Evolutionary conservation across 2,888 invertebrate genomes (phyloP).

Genomic region (Machimus atricapillus): DNA sequence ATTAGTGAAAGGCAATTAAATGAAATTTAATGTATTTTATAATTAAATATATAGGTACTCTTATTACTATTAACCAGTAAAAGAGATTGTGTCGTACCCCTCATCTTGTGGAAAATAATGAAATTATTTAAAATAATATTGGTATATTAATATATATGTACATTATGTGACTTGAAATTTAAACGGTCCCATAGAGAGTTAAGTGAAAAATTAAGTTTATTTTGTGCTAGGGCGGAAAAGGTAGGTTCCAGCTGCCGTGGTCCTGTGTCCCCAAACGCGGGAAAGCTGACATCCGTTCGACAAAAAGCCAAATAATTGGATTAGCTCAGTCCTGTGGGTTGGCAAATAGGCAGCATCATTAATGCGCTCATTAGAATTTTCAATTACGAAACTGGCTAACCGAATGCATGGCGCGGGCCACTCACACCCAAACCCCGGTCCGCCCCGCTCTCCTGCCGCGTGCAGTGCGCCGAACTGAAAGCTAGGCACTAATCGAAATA

Average conservation of each 20-base stretch:
- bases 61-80: too few species aligned
- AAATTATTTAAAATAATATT: too few species aligned
- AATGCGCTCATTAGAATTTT: conserved; percentile 28
- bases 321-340: background rate
- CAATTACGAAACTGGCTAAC: conserved; percentile 10
- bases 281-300: background rate
- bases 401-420: background rate
- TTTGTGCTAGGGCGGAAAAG: background rate
- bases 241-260: background rate
- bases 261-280: background rate
- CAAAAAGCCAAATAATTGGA: background rate
- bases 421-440: background rate
- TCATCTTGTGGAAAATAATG: too few species aligned
- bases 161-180: too few species aligned
- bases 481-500: background rate
- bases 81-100: too few species aligned
- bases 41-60: too few species aligned
- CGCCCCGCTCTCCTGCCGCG: background rate
- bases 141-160: too few species aligned
- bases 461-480: background rate
- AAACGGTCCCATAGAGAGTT: too few species aligned
- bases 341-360: background rate
- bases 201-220: background rate
- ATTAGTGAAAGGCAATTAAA: too few species aligned
- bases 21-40: too few species aligned